Percentiles rank a stretch among this genome's conserved stretches.
These are phyloP conservation scores for Archilochus colubris DNA, from an alignment of 2,113 vertebrate genomes.

Conservation along the genomic window DNA sequence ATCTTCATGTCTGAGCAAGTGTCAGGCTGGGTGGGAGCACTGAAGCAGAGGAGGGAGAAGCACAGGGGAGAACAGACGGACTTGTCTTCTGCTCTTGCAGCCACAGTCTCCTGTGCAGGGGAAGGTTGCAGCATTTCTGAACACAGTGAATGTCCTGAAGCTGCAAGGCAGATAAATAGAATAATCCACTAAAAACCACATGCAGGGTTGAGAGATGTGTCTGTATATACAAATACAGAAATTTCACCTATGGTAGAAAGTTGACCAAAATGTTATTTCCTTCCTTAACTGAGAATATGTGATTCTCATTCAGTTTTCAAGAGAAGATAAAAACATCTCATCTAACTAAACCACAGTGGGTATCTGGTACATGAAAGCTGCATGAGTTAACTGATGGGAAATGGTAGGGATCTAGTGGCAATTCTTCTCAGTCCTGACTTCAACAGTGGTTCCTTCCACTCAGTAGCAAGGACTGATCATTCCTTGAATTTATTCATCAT, in stretches of 20 bases:
- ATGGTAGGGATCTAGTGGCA: background rate
- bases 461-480: background rate
- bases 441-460: background rate
- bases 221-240: background rate
- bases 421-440: background rate
- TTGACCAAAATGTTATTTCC: background rate
- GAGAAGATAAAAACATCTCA: background rate
- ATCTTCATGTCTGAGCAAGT: background rate
- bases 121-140: background rate
- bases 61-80: background rate
- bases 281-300: background rate
- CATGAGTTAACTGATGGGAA: background rate
- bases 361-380: background rate
- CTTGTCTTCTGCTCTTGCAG: background rate
- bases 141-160: background rate
- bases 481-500: background rate
- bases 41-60: constrained; percentile 2
- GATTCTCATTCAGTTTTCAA: background rate
- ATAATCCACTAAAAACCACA: background rate
- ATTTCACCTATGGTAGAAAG: background rate
- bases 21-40: background rate
- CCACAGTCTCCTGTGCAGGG: background rate
- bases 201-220: background rate
- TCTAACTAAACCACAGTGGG: background rate
- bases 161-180: background rate